Evolutionary conservation across 2,113 vertebrate species (phyloP), one percentile per base, ranked within the genome.

Genomic region (Seriola dumerili): DNA sequence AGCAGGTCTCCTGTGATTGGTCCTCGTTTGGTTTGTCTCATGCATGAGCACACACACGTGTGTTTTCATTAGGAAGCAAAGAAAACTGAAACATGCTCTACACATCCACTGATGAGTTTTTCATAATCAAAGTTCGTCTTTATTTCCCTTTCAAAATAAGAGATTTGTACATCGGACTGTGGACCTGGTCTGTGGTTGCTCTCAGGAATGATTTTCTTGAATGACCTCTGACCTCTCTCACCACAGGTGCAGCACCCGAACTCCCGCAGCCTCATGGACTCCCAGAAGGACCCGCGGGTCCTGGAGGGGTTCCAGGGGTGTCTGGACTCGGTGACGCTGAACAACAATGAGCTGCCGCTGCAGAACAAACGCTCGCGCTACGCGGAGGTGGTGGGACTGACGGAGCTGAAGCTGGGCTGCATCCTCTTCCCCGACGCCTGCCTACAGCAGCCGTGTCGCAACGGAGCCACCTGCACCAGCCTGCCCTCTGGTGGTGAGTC

Each of bases 281-380:
- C 81, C 81, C 95, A 96, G 59, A 97, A 96, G 68, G 96, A 95
- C 0, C 96, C 95, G 0, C 94, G 89, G 93, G 97, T 97, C 38
- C 86, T 96, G 58, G 95, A 96, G 0, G 97, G 98, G 59, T 99
- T 99, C 89, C 98, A 99, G 92, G 98, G 98, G 74, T 99, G 98
- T 91, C 94, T 99, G 94, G 98, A 99, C 89, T 97, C 98, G 0
- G 96, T 99, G 71, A 89, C 95, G 84, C 93, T 99, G 3, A 99
- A 99, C 5, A 95, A 96, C 92, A 96, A 97, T 0, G 97, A 99
- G 75, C 94, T 99, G 89, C 98, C 98, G 0, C 96, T 99, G 50
- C 97, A 99, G 64, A 99, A 98, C 96, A 99, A 99, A 80, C 97
- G 96, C 74, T 97, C 97, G 42, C 97, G 93, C 83, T 97, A 97